Base-by-base conservation (phyloP, 2,113 vertebrate genomes). In the Phalacrocorax pelagicus region DNA sequence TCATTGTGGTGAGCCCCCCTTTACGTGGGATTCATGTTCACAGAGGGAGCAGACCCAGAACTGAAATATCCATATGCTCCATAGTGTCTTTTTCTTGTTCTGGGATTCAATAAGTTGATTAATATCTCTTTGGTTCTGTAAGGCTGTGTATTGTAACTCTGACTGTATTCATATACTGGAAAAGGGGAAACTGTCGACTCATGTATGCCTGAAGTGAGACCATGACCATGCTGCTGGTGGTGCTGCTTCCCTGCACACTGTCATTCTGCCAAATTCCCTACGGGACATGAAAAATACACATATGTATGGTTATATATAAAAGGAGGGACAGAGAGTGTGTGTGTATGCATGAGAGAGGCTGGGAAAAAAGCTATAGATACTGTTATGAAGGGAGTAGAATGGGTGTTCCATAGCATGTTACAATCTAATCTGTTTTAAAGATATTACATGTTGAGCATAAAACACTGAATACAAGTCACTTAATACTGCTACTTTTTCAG, bases 171-270 rank as follows among this genome's bases (percentile, higher is more conserved):
- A 2, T 51, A 6, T 67, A 3, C 49, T 58, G 29, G 61, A 36
- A 46, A 42, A 40, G 29, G 34, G 69, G 57, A 51, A 71, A 13
- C 38, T 14, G 3, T 29, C 0, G 0, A 19, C n/a, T 62, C 0
- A 0, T 17, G 30, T 23, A 15, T 1, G 3, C 29, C 38, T 22
- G 3, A 10, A 51, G 58, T n/a, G 73, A 57, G 69, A n/a, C n/a
- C 5, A 1, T 0, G 4, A 20, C 34, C 0, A 0, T 1, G 4
- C 51, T 57, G 11, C 10, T 71, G 51, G 15, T 12, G 27, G 8
- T 29, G 12, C 9, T 0, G 2, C 32, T 59, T 81, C 79, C 30
- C 66, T 61, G 11, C 32, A 5, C 3, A 6, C 71, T 17, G 6
- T 52, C 27, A 16, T 63, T 81, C 78, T 90, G n/a, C 42, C 57